Conservation (phyloP, 2,113 vertebrate species). For the Antechinus flavipes region DNA sequence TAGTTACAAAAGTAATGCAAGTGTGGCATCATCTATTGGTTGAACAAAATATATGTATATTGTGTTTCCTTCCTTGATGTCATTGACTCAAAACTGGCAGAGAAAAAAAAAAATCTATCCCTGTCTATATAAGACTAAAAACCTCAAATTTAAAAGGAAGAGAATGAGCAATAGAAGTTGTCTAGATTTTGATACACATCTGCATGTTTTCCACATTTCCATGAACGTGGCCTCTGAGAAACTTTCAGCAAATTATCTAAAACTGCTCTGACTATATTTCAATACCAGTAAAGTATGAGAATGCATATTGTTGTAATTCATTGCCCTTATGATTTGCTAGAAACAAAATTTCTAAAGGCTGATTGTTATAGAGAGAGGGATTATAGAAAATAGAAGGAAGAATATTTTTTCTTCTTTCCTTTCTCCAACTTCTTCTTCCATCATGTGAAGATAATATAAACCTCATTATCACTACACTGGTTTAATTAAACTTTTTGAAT, state of each 20-base stretch:
- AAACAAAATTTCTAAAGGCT: too few relatives aligned
- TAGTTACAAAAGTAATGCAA: too few relatives aligned
- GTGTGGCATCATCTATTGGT: too few relatives aligned
- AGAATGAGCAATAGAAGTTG: neutral
- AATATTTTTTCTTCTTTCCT: too few relatives aligned
- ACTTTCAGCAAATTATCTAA: neutral
- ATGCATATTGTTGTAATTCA: too few relatives aligned
- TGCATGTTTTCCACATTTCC: neutral
- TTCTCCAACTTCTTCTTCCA: too few relatives aligned
- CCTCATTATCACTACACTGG: too few relatives aligned
- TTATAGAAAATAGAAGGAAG: neutral
- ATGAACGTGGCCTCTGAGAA: neutral
- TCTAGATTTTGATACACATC: neutral
- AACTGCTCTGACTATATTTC: neutral
- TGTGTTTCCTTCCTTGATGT: too few relatives aligned
- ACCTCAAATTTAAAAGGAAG: neutral
- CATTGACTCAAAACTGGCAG: neutral
- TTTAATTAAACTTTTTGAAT: too few relatives aligned
- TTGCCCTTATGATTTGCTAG: too few relatives aligned
- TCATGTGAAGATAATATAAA: neutral
- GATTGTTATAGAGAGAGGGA: neutral
- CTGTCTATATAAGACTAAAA: neutral
- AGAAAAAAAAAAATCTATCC: neutral
- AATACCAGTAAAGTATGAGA: too few relatives aligned
- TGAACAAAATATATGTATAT: too few relatives aligned